Percentiles rank a stretch among this genome's conserved stretches.
phyloP scores from a whole-genome alignment of 2,113 vertebrate genomes.

The Psophia crepitans region DNA sequence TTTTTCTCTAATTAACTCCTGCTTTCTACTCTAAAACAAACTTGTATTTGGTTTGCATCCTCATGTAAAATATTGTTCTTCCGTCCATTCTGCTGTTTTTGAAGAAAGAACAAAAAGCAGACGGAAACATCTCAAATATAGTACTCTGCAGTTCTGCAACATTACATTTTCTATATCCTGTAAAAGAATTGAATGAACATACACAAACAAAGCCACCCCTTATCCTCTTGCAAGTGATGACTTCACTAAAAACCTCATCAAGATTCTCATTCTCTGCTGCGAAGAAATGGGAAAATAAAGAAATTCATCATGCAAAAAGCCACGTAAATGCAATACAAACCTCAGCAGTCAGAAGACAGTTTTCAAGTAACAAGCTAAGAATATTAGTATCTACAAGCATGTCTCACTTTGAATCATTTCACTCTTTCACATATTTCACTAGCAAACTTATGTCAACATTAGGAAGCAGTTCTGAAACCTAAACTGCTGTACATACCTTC shows the following conservation, averaged over 20 bases:
- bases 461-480: background rate
- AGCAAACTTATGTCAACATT: background rate
- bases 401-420: background rate
- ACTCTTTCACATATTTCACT: background rate
- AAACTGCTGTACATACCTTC: constrained; percentile 51
- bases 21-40: background rate
- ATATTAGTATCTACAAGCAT: background rate
- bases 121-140: background rate
- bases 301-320: background rate
- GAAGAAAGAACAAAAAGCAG: background rate
- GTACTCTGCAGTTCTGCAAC: background rate
- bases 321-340: background rate
- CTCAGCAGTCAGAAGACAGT: background rate
- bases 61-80: background rate
- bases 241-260: background rate
- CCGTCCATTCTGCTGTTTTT: background rate
- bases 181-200: background rate
- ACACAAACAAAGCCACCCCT: background rate
- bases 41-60: background rate
- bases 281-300: background rate
- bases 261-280: background rate
- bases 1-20: background rate
- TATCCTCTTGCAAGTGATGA: background rate
- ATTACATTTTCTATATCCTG: background rate
- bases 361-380: background rate